Base-by-base conservation (phyloP, 2,797 vertebrate species). In the Sebastes steindachneri region DNA sequence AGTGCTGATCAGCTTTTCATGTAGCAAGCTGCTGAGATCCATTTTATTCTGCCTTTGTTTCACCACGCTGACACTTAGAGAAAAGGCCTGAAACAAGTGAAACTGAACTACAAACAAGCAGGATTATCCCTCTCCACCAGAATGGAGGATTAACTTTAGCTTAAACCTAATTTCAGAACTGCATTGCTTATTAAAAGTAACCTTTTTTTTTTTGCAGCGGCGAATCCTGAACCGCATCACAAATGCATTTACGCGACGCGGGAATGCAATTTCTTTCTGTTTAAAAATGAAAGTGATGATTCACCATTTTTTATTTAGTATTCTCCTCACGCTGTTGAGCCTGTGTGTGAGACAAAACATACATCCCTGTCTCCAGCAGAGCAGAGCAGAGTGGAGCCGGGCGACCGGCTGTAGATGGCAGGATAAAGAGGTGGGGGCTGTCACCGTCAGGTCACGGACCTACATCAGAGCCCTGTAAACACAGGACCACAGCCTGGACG, bases 391-490 rank as follows among this genome's bases (percentile, higher is more conserved):
- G 68, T 5, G 55, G 48, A 73, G 77, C 48, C 25, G 3, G 64
- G 37, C 10, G 8, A 31, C 54, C 5, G 71, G 80, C 73, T 75
- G 80, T 64, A 90, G 86, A 88, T 87, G 85, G 77, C 10, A 60
- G 17, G 86, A 88, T 91, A 80, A 86, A 89, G 77, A 2, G 1
- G 37, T 6, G 57, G 67, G 58, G 71, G 69, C 41, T 86, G 78
- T 84, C 84, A 75, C 79, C 58, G 59, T 66, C 75, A 73, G 75
- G 78, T 76, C n/a, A 66, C 1, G 69, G 90, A 89, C 86, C 90
- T 88, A 86, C 86, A 90, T 77, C 80, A 84, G 76, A 88, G 90
- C 31, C 58, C 45, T 74, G 86, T 90, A 91, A 91, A 94, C 90
- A 93, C 80, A 84, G 73, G 25, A 19, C 67, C 74, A 77, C 77